Evolutionary conservation across 1,140 invertebrate genomes (phyloP).

Genomic region (Epicauta chinensis): DNA sequence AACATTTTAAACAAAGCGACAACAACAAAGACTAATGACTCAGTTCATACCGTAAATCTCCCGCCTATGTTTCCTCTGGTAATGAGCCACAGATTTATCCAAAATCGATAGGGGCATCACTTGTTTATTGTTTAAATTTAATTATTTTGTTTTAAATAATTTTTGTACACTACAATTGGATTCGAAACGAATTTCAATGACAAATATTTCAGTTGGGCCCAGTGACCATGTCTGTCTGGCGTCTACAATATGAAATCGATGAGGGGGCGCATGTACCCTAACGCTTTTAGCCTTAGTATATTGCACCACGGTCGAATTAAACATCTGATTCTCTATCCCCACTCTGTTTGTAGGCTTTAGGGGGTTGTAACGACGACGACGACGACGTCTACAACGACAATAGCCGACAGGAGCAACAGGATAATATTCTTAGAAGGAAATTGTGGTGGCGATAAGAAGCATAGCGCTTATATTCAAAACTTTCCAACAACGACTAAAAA

Average conservation of each 20-base stretch:
- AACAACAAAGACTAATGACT: not conserved
- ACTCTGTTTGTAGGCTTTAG: not conserved
- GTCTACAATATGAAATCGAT: conserved; percentile 32
- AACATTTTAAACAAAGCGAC: not conserved
- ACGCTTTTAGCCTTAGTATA: conserved; percentile 10
- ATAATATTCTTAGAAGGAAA: not conserved
- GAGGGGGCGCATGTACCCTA: conserved; percentile 33
- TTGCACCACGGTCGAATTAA: conserved; percentile 25
- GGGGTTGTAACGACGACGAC: not conserved
- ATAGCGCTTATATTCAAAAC: too few species aligned
- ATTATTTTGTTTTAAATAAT: too few species aligned
- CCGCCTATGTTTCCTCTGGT: conserved; percentile 1
- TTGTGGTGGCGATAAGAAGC: too few species aligned
- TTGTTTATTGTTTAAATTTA: conserved; percentile 1
- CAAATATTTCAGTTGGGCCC: conserved; percentile 29
- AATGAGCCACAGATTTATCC: not conserved
- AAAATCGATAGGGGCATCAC: conserved; percentile 5
- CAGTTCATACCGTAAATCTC: conserved; percentile 10
- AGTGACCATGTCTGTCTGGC: conserved; percentile 31
- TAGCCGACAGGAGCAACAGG: conserved; percentile 16
- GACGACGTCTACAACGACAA: not conserved
- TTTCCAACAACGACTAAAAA: too few species aligned
- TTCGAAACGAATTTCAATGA: conserved; percentile 9
- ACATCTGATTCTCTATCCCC: conserved; percentile 18
- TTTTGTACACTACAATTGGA: conserved; percentile 3